Conservation (phyloP, 2,888 invertebrate genomes). For the Allolobophora icterica region DNA sequence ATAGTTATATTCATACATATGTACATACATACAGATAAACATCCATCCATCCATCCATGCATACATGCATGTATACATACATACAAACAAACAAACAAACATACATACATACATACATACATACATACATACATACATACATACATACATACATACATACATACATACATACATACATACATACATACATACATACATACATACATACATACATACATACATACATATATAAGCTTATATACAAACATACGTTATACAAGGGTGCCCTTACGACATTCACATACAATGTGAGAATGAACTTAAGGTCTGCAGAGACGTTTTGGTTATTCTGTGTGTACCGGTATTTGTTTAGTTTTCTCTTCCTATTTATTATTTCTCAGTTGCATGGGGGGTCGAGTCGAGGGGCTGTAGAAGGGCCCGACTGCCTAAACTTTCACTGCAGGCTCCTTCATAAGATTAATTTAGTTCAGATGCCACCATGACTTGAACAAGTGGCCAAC, state of each 20-base stretch:
- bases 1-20: too few species aligned
- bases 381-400: neutral
- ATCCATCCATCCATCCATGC: too few species aligned
- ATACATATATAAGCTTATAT: neutral
- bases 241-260: neutral
- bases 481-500: conserved; percentile 12
- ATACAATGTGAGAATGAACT: neutral
- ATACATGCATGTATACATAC: neutral
- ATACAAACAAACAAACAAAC: neutral
- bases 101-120: neutral
- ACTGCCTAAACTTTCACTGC: neutral
- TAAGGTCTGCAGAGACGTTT: neutral
- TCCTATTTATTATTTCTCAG: neutral
- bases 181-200: neutral
- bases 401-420: neutral
- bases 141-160: neutral
- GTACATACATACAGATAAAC: too few species aligned
- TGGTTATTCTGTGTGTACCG: neutral
- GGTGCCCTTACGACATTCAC: neutral
- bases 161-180: neutral
- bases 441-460: neutral
- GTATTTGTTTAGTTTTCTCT: neutral
- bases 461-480: neutral
- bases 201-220: neutral
- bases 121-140: neutral